A percentile compares a stretch with the other conserved stretches of the same genome.
Evolutionary conservation across 2,888 invertebrate genomes (phyloP).

Genomic region (Aricia artaxerxes): DNA sequence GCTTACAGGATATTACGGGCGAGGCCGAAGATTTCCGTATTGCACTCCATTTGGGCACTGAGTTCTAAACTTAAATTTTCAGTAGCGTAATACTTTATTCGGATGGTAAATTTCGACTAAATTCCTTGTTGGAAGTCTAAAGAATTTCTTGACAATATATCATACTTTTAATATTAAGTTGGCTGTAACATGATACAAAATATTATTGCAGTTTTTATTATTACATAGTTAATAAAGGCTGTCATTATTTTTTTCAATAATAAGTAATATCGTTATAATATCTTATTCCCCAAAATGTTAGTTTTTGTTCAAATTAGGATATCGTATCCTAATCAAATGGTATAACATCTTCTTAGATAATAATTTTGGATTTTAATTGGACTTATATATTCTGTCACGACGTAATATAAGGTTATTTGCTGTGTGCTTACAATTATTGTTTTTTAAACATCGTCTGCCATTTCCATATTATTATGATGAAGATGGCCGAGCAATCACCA

Average conservation of each 20-base stretch:
- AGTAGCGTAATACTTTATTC: conserved; percentile 31
- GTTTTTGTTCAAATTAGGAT: no score
- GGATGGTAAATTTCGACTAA: conserved; percentile 31
- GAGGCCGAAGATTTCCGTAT: conserved; percentile 28
- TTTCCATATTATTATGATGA: no score
- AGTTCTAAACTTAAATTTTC: conserved; percentile 29
- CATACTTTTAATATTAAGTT: conserved; percentile 30
- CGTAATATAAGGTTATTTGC: no score
- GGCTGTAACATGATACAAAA: conserved; percentile 9
- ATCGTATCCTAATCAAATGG: no score
- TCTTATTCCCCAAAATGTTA: no score
- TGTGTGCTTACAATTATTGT: no score
- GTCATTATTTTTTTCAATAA: not conserved
- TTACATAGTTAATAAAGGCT: not conserved
- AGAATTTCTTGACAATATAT: conserved; percentile 31
- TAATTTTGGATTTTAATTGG: no score
- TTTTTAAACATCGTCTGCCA: no score
- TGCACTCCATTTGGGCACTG: conserved; percentile 20
- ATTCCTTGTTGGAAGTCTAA: conserved; percentile 30
- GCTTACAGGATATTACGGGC: conserved; percentile 17
- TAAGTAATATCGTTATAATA: not conserved
- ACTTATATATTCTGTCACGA: no score
- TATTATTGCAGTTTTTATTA: not conserved
- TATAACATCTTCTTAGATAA: no score
- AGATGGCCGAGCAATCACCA: not conserved